Evolutionary conservation across 1,140 invertebrate species (phyloP).

Genomic region (Heliconius eleuchia): DNA sequence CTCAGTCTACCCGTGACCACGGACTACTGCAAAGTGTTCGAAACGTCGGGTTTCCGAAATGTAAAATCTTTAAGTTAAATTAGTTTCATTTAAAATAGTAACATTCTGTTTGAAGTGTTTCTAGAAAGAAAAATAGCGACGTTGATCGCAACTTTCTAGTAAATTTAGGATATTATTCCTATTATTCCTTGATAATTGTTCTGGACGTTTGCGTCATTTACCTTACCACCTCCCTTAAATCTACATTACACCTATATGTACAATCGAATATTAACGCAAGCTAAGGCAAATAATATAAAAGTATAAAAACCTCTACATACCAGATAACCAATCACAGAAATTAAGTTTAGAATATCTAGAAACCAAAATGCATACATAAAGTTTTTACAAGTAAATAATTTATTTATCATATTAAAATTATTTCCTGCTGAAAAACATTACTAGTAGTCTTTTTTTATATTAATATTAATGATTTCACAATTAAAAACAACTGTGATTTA

Average conservation of each 20-base stretch:
- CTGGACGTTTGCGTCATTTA: neutral
- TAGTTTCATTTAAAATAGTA: too few relatives aligned
- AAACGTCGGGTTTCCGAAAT: too few relatives aligned
- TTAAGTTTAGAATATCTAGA: neutral
- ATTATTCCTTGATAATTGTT: neutral
- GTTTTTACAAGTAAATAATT: neutral
- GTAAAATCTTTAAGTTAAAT: too few relatives aligned
- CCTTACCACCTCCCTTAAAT: neutral
- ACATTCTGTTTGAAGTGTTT: neutral
- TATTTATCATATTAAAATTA: neutral
- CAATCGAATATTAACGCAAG: neutral
- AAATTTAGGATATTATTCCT: neutral
- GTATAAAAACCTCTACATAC: conserved; percentile 14
- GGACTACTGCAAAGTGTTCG: too few relatives aligned
- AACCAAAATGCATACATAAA: neutral
- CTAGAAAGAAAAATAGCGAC: neutral
- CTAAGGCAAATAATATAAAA: conserved; percentile 12
- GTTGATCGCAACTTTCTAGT: neutral
- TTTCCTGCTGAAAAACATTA: neutral
- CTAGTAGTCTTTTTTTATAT: too few relatives aligned
- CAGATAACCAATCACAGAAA: conserved; percentile 7
- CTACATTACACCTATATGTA: conserved; percentile 1
- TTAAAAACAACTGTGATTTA: neutral
- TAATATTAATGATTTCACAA: neutral
- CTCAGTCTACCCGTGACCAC: too few relatives aligned